Percentiles rank a stretch among this genome's conserved stretches.
phyloP scores from a whole-genome alignment of 2,113 vertebrate genomes.

The Erythrocebus patas region DNA sequence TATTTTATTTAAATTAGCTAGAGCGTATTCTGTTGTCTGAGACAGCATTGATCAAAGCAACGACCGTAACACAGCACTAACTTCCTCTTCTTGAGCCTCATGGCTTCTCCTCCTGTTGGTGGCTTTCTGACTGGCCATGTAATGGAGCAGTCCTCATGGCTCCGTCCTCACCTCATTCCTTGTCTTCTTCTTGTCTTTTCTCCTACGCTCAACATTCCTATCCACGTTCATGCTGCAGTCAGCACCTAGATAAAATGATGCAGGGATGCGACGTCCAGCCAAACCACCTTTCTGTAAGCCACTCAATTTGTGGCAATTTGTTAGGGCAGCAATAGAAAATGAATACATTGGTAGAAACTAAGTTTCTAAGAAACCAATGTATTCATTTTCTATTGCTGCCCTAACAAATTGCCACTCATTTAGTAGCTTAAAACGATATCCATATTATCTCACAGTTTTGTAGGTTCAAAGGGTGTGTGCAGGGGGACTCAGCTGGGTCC shows the following conservation, averaged over 20 bases:
- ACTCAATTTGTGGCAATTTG: too few species aligned
- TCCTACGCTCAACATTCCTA: too few species aligned
- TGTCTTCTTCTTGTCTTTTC: neutral
- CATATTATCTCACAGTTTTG: neutral
- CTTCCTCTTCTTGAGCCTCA: neutral
- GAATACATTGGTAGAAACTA: too few species aligned
- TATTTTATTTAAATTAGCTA: neutral
- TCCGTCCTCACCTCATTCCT: neutral
- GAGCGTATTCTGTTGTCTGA: neutral
- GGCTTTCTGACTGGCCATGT: neutral
- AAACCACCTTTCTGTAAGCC: neutral
- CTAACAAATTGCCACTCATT: neutral
- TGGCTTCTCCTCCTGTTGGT: neutral
- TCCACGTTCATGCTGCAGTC: neutral
- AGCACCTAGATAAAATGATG: neutral
- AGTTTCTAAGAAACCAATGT: neutral
- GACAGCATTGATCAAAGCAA: too few species aligned
- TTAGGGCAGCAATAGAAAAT: too few species aligned
- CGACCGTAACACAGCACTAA: fast-evolving
- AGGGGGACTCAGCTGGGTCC: neutral
- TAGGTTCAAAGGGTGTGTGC: neutral
- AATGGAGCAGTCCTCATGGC: neutral
- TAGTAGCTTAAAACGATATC: neutral
- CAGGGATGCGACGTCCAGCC: neutral
- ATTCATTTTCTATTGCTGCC: neutral